Percentiles rank a stretch among this genome's conserved stretches.
phyloP scores from a whole-genome alignment of 2,888 invertebrate species.

The Nasonovia ribisnigri region DNA sequence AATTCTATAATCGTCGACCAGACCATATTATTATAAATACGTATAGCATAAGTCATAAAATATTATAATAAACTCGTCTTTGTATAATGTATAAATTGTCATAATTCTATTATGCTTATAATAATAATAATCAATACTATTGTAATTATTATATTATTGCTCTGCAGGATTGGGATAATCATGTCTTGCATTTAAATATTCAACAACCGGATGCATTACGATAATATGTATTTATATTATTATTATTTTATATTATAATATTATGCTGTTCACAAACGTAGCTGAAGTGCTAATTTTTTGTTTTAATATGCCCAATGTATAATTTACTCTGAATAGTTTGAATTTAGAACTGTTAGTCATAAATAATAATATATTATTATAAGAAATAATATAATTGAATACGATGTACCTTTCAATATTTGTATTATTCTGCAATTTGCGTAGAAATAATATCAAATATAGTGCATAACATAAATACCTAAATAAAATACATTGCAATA shows the following conservation, averaged over 20 bases:
- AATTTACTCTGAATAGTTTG: background rate
- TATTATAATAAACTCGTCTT: background rate
- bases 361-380: background rate
- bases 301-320: background rate
- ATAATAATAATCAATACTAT: background rate
- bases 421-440: background rate
- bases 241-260: background rate
- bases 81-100: background rate
- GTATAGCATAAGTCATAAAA: background rate
- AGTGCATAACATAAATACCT: background rate
- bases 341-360: background rate
- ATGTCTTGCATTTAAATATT: background rate
- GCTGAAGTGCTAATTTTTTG: background rate
- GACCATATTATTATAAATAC: background rate
- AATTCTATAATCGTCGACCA: too few relatives aligned
- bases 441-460: background rate
- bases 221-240: background rate
- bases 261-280: background rate
- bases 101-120: background rate
- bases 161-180: background rate
- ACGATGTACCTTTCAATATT: background rate
- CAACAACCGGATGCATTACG: background rate
- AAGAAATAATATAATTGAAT: background rate
- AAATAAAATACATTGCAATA: background rate
- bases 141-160: background rate